Evolutionary conservation across 2,797 vertebrate species (phyloP).

Genomic region (Apogon talboti): DNA sequence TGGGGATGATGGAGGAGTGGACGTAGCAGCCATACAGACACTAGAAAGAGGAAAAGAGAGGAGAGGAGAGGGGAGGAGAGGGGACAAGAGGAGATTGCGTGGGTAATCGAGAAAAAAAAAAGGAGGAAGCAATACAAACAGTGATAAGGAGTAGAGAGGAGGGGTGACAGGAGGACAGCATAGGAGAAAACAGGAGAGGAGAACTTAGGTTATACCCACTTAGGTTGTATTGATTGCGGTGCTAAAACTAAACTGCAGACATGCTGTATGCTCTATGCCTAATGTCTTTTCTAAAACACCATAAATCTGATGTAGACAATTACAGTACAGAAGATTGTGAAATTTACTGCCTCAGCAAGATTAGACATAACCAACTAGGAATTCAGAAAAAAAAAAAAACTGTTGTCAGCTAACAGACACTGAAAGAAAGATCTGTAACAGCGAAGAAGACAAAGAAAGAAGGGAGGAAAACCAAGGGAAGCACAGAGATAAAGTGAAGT

Average conservation of each 20-base stretch:
- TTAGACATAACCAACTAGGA: constrained; percentile 49
- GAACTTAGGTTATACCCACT: constrained; percentile 78
- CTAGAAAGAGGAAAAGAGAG: constrained; percentile 81
- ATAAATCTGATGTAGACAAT: constrained; percentile 65
- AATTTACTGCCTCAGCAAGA: constrained; percentile 67
- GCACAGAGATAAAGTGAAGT: constrained; percentile 33
- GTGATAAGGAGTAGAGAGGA: constrained; percentile 47
- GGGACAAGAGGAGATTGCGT: constrained; percentile 34
- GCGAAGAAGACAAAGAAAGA: constrained; percentile 40
- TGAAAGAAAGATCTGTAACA: constrained; percentile 49
- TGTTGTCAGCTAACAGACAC: constrained; percentile 49
- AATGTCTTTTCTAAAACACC: constrained; percentile 71
- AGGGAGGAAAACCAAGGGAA: constrained; percentile 28
- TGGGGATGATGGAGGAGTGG: constrained; percentile 99
- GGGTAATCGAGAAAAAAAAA: constrained; percentile 48
- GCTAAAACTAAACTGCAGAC: constrained; percentile 70
- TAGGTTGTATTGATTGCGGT: constrained; percentile 74
- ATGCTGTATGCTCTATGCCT: constrained; percentile 84
- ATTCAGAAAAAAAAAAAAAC: constrained; percentile 62
- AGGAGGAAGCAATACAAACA: constrained; percentile 58
- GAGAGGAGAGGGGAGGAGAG: constrained; percentile 28
- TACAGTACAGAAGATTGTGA: constrained; percentile 62
- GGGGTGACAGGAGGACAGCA: constrained; percentile 51
- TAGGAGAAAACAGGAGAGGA: constrained; percentile 73
- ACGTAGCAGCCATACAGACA: constrained; percentile 99